Conservation (phyloP, 2,797 vertebrate genomes). For the Melanotaenia boesemani region DNA sequence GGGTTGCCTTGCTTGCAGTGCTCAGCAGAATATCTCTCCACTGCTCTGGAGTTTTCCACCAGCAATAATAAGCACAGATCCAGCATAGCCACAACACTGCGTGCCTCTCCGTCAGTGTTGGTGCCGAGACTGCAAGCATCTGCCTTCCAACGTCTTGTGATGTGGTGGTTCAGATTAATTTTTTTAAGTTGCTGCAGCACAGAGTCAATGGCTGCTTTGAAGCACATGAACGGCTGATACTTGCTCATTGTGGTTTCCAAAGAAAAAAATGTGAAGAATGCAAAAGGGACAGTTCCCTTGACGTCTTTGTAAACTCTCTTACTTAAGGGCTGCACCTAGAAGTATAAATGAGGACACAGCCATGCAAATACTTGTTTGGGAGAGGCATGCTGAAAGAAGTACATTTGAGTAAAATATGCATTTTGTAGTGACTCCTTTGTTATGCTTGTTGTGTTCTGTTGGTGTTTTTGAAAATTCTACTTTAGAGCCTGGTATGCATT, state of each 20-base stretch:
- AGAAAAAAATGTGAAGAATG: conserved; percentile 49
- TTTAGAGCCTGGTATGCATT: background rate
- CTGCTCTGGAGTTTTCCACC: conserved; percentile 75
- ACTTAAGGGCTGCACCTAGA: conserved; percentile 7
- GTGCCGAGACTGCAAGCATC: conserved; percentile 23
- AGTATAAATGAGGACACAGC: background rate
- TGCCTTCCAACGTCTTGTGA: conserved; percentile 30
- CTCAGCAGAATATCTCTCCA: conserved; percentile 78
- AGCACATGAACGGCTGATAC: conserved; percentile 25
- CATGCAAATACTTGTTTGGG: background rate
- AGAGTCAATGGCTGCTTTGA: conserved; percentile 22
- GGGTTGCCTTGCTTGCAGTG: conserved; percentile 66
- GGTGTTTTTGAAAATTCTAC: no score
- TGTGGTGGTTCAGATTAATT: conserved; percentile 31
- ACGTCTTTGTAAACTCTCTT: background rate
- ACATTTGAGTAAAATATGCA: background rate
- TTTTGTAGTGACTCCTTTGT: background rate
- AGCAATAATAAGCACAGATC: conserved; percentile 46
- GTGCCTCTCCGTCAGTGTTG: conserved; percentile 29
- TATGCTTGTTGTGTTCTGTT: background rate
- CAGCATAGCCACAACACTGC: conserved; percentile 35
- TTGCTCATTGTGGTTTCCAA: conserved; percentile 43
- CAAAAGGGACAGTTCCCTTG: conserved; percentile 1
- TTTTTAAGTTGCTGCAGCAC: conserved; percentile 30
- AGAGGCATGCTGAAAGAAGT: background rate